Evolutionary conservation across 2,113 vertebrate species (phyloP).

Genomic region (Oncorhynchus keta): DNA sequence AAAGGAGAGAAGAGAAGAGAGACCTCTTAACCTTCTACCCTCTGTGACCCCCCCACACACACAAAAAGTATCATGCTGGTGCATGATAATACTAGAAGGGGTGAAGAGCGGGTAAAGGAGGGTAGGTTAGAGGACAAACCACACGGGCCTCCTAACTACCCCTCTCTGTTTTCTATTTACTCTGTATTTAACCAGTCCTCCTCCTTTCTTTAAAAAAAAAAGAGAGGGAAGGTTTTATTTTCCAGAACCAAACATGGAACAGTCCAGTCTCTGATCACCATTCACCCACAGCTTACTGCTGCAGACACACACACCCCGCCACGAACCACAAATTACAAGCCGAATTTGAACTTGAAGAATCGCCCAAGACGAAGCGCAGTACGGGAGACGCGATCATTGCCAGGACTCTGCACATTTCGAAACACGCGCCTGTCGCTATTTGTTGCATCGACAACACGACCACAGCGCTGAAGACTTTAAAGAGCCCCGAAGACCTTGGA

Average conservation of each 20-base stretch:
- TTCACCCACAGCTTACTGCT: conserved; percentile 57
- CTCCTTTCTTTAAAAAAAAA: conserved; percentile 43
- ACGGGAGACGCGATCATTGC: conserved; percentile 55
- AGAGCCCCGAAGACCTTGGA: background rate
- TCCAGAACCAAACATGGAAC: conserved; percentile 39
- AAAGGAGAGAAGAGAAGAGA: conserved; percentile 46
- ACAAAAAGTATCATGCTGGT: conserved; percentile 18
- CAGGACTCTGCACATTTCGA: conserved; percentile 46
- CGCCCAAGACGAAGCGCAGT: conserved; percentile 65
- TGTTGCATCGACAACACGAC: too few species aligned
- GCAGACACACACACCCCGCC: conserved; percentile 48
- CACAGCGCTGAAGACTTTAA: too few species aligned
- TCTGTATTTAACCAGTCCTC: conserved; percentile 52
- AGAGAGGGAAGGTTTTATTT: conserved; percentile 39
- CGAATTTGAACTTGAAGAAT: conserved; percentile 64
- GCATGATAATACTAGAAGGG: conserved; percentile 27
- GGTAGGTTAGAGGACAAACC: too few species aligned
- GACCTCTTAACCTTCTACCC: conserved; percentile 64
- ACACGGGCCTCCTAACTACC: conserved; percentile 33
- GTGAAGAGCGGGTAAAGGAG: conserved; percentile 1
- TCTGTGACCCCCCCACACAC: conserved; percentile 31
- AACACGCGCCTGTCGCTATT: conserved; percentile 30
- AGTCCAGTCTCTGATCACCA: conserved; percentile 57
- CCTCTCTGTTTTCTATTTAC: conserved; percentile 54
- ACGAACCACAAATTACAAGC: conserved; percentile 75